A percentile compares a stretch with the other conserved stretches of the same genome.
phyloP scores from a whole-genome alignment of 2,113 vertebrate genomes.

The Peromyscus californicus region DNA sequence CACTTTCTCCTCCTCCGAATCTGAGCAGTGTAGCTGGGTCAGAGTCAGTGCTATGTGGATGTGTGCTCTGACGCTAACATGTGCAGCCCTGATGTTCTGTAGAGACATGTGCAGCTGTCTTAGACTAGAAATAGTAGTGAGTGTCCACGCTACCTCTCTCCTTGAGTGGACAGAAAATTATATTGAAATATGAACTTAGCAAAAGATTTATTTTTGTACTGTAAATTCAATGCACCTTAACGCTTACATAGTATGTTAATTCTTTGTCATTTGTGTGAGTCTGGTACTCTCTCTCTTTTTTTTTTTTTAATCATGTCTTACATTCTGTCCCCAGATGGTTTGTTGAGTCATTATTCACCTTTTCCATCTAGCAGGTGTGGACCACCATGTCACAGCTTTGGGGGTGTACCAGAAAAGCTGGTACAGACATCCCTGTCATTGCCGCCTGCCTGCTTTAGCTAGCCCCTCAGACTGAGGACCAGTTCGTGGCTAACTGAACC shows the following conservation, averaged over 20 bases:
- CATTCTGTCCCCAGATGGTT: constrained; percentile 94
- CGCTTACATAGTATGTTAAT: constrained; percentile 73
- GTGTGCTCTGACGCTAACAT: neutral
- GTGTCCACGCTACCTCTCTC: neutral
- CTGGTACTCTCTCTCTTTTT: constrained; percentile 71
- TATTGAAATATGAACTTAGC: constrained; percentile 19
- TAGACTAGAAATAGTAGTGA: neutral
- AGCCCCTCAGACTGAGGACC: constrained; percentile 79
- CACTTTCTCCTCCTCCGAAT: constrained; percentile 31
- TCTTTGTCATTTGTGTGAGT: constrained; percentile 83
- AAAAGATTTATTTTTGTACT: constrained; percentile 71
- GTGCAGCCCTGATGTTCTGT: neutral
- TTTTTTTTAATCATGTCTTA: constrained; percentile 86
- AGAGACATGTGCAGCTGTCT: neutral
- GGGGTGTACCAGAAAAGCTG: constrained; percentile 92
- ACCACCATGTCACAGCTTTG: constrained; percentile 92
- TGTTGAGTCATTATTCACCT: constrained; percentile 96
- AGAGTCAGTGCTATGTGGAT: neutral
- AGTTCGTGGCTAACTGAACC: constrained; percentile 79
- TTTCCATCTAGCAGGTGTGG: constrained; percentile 96
- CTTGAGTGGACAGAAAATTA: constrained; percentile 34
- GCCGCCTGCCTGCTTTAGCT: constrained; percentile 84
- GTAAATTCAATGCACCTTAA: constrained; percentile 82
- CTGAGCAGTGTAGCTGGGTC: neutral
- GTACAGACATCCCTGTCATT: constrained; percentile 88